Base-by-base conservation (phyloP, 2,888 invertebrate genomes). In the Philereme vetulata region DNA sequence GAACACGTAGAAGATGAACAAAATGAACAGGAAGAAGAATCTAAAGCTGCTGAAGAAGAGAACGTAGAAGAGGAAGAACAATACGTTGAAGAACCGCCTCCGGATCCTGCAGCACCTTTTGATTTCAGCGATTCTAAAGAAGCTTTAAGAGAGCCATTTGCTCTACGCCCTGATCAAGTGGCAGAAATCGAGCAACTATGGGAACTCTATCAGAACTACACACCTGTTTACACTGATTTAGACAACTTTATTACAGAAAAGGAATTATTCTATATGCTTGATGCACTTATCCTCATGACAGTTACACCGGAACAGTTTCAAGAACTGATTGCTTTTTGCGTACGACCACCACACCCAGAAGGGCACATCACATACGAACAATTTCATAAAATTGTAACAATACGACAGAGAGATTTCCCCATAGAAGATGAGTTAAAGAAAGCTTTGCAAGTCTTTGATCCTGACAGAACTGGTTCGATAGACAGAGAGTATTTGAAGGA, bases 131-230 rank as follows among this genome's bases (percentile, higher is more conserved):
- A 90, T 60, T 88, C 88, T 5, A 74, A 77, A 62, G 91, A 91
- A 84, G 82, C 81, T 44, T 63, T 88, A 0, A 86, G 77, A 74
- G 80, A 82, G 33, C 82, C 81, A 5, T 92, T 85, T 72, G 72
- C 80, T 63, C 74, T 91, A 57, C 76, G 85, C 51, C 85, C 80
- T n/a, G 90, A 90, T 66, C 90, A 90, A 72, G 21, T 84, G 60
- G 83, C 82, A 40, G 91, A 92, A 81, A 79, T 89, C 4, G 88
- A 90, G 73, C 80, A 85, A 63, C 75, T 92, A 46, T 92, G 91
- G 91, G 86, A 82, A 11, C 0, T 77, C 5, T 92, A 76, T 75
- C 90, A 90, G 75, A 76, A 89, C 68, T 85, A 88, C 56, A 91
- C 86, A 21, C 91, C 91, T 33, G 87, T 85, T 0, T 92, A 92